These are phyloP conservation scores for Aphidius ervi DNA, from an alignment of 1,140 invertebrate genomes.

Conservation along the genomic window DNA sequence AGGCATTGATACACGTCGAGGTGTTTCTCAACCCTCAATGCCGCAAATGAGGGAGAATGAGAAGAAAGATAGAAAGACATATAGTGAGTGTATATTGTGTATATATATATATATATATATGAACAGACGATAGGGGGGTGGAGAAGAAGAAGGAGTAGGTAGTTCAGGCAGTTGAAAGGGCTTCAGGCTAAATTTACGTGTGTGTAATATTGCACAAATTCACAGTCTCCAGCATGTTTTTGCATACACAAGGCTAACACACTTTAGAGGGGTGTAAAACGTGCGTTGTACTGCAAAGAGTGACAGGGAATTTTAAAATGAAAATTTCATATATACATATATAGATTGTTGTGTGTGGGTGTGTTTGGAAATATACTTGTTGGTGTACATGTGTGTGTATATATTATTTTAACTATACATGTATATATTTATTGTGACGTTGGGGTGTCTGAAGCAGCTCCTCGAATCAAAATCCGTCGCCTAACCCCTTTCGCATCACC, in stretches of 20 bases:
- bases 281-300: neutral
- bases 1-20: conserved; percentile 7
- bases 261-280: neutral
- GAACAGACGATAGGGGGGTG: no score
- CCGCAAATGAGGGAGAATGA: conserved; percentile 1
- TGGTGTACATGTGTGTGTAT: conserved; percentile 14
- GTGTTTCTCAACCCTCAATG: no score
- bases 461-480: conserved; percentile 17
- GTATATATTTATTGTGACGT: conserved; percentile 10
- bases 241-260: neutral
- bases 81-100: no score
- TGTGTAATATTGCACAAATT: neutral
- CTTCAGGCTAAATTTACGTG: neutral
- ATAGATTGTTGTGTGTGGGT: no score
- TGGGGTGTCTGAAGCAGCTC: conserved; percentile 39
- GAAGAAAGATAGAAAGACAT: conserved; percentile 6
- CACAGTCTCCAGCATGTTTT: conserved; percentile 18
- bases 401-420: conserved; percentile 23
- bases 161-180: conserved; percentile 6
- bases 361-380: no score
- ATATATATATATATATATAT: no score
- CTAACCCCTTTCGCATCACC: conserved; percentile 25
- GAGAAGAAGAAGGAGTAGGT: neutral
- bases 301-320: neutral
- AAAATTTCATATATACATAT: neutral